phyloP scores from a whole-genome alignment of 2,888 invertebrate species.

The Willowsia nigromaculata region DNA sequence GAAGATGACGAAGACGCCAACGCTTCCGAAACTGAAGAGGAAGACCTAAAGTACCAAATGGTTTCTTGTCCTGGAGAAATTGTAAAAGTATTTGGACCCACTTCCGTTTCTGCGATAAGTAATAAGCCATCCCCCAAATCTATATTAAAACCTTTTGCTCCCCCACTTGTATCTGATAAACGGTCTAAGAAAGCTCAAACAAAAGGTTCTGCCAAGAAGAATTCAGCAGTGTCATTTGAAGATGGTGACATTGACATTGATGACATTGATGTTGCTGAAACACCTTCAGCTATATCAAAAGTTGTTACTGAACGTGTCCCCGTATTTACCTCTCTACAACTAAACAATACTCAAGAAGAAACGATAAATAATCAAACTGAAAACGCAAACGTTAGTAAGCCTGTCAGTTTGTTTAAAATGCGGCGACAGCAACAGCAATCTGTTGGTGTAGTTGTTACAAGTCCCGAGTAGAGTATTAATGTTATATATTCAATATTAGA shows the following conservation, averaged over 20 bases:
- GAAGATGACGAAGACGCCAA: conserved; percentile 39
- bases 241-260: conserved; percentile 32
- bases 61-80: conserved; percentile 73
- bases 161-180: conserved; percentile 51
- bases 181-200: conserved; percentile 46
- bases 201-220: conserved; percentile 20
- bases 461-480: conserved; percentile 21
- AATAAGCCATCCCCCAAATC: conserved; percentile 68
- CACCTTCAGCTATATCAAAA: conserved; percentile 32
- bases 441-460: conserved; percentile 7
- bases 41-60: conserved; percentile 55
- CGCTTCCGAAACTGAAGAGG: conserved; percentile 59
- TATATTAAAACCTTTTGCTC: conserved; percentile 64
- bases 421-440: conserved; percentile 52
- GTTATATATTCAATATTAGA: not conserved
- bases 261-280: conserved; percentile 30
- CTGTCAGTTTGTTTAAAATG: conserved; percentile 67
- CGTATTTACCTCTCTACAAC: conserved; percentile 45
- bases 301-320: conserved; percentile 65
- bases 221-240: not conserved
- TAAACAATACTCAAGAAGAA: conserved; percentile 28
- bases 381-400: conserved; percentile 22
- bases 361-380: not conserved
- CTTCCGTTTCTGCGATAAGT: conserved; percentile 64
- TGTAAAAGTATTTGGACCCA: conserved; percentile 72